These are phyloP conservation scores for Eubasilissa splendida DNA, from an alignment of 2,888 invertebrate species.

Conservation along the genomic window DNA sequence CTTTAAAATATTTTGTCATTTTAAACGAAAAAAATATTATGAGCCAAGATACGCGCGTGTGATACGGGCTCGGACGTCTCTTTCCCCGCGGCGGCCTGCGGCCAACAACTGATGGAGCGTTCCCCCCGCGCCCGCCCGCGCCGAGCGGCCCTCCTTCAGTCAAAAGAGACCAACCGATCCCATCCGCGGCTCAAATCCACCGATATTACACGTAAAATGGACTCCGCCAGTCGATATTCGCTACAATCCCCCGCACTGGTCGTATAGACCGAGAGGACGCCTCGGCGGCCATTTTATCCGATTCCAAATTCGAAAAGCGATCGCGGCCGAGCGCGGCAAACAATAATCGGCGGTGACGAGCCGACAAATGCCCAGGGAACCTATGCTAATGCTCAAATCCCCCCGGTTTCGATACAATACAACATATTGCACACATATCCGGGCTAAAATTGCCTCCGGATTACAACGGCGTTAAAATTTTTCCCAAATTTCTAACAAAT, in stretches of 20 bases:
- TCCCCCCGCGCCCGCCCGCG: constrained; percentile 39
- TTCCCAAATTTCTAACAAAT: not conserved
- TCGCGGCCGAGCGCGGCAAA: constrained; percentile 30
- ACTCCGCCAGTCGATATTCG: constrained; percentile 52
- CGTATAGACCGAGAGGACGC: constrained; percentile 29
- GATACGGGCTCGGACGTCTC: constrained; percentile 39
- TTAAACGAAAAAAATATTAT: too few relatives aligned
- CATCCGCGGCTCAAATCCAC: constrained; percentile 55
- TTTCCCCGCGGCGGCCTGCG: constrained; percentile 52
- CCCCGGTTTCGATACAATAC: not conserved
- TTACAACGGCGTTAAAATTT: constrained; percentile 36
- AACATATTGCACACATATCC: constrained; percentile 51
- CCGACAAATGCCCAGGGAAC: constrained; percentile 27
- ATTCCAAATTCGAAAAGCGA: constrained; percentile 47
- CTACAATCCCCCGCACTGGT: constrained; percentile 40
- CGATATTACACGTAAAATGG: constrained; percentile 55
- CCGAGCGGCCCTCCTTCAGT: constrained; percentile 43
- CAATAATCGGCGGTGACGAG: constrained; percentile 14
- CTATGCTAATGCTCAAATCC: constrained; percentile 5
- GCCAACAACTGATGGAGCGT: constrained; percentile 54
- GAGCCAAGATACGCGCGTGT: constrained; percentile 15
- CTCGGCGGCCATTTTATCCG: constrained; percentile 47
- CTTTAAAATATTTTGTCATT: too few relatives aligned
- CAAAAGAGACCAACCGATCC: constrained; percentile 53
- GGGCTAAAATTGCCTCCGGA: constrained; percentile 47